phyloP scores from a whole-genome alignment of 2,888 invertebrate species.

The Leuctra nigra region DNA sequence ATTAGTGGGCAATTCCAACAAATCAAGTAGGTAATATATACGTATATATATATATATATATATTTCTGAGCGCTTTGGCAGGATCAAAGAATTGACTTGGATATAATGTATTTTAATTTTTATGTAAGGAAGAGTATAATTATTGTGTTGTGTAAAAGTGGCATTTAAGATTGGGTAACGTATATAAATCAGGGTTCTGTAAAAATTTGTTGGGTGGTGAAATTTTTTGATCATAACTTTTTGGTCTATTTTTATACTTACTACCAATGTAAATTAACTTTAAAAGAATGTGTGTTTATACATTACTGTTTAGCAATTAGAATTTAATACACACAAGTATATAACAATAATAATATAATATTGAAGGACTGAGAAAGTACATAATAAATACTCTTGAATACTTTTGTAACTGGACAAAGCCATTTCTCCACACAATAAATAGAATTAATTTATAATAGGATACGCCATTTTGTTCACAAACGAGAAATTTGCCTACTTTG shows the following conservation, averaged over 20 bases:
- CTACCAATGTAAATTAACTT: too few species aligned
- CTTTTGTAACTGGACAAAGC: conserved; percentile 8
- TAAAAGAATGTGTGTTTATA: too few species aligned
- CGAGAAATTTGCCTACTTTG: neutral
- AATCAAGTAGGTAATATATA: neutral
- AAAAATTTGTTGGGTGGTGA: neutral
- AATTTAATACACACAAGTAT: neutral
- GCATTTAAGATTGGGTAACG: neutral
- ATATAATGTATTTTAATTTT: neutral
- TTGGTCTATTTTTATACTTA: too few species aligned
- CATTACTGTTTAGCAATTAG: too few species aligned
- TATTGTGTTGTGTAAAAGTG: neutral
- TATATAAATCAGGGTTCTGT: conserved; percentile 6
- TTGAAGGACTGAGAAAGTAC: conserved; percentile 5
- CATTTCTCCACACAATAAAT: conserved; percentile 7
- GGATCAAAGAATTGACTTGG: neutral
- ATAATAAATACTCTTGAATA: neutral
- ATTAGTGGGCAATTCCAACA: neutral
- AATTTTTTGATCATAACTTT: too few species aligned
- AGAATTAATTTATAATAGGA: conserved; percentile 1
- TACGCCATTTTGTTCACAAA: neutral
- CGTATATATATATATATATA: neutral
- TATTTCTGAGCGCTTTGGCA: conserved; percentile 6
- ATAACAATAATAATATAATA: conserved; percentile 4
- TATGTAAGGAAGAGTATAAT: neutral